Evolutionary conservation across 2,888 invertebrate species (phyloP), one percentile per base, ranked within the genome.

Genomic region (Glyphotaelius pellucidus): DNA sequence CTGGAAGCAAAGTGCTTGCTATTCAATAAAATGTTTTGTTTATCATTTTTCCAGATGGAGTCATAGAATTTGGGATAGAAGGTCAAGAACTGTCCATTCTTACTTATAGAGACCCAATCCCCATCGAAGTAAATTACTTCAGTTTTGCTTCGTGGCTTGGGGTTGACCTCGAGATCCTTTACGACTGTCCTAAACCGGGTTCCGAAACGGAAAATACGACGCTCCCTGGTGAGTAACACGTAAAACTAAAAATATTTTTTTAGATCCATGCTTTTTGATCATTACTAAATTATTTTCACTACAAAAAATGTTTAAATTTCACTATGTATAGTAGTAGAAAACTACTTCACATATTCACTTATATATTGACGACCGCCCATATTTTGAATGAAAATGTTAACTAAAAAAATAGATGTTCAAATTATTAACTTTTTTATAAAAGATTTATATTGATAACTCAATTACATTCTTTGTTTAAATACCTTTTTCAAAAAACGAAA

Each of bases 91-190:
- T 96, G 79, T 97, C 97, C 0, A 94, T 97, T 81, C 94, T 98
- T 15, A 95, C 95, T 15, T 97, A 96, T 95, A 95, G 94, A 38
- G 98, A 98, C 94, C 94, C 96, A 0, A 95, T 96, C 81, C 97
- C 97, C 0, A 94, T 98, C n/a, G 95, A 95, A 0, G 95, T 98
- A 30, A 96, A 96, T 93, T 97, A 96, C 94, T 96, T 97, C 92
- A 97, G 97, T 94, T 98, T 98, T 93, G 97, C 97, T 25, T 96
- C 97, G 0, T 98, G 97, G 97, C 96, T 96, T 9, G 96, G 96
- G 0, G 96, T 97, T 0, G 96, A 97, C 94, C 97, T 97, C 0
- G 97, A 97, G 94, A 97, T 97, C 96, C 96, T 97, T 90, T 98
- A 97, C 94, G 97, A 97, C 94, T 98, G 98, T 94, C 96, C 96